Percentiles rank a stretch among this genome's conserved stretches.
phyloP scores from a whole-genome alignment of 2,888 invertebrate species.

The Apamea monoglypha region DNA sequence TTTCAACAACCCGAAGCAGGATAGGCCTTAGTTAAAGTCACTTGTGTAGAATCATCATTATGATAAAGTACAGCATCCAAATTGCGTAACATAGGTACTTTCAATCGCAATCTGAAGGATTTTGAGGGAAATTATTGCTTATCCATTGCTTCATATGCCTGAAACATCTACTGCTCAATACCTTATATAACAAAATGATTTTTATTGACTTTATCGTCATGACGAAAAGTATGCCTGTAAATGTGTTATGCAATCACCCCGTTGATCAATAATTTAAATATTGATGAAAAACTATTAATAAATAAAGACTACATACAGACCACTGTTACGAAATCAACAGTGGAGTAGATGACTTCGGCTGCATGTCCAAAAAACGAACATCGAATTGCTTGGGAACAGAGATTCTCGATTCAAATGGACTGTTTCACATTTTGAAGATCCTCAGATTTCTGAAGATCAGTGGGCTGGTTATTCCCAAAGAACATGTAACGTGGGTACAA shows the following conservation, averaged over 20 bases:
- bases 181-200: background rate
- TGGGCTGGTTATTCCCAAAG: background rate
- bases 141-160: background rate
- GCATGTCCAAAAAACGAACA: too few species aligned
- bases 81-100: background rate
- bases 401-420: background rate
- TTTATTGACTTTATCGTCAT: background rate
- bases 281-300: background rate
- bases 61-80: background rate
- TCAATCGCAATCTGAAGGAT: background rate
- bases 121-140: too few species aligned
- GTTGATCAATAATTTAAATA: background rate
- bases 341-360: background rate
- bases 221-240: background rate
- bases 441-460: background rate
- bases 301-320: background rate
- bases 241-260: background rate
- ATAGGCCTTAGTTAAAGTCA: background rate
- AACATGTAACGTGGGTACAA: background rate
- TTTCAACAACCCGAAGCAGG: too few species aligned
- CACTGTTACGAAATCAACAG: background rate
- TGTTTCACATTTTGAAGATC: background rate
- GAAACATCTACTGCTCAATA: background rate
- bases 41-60: background rate
- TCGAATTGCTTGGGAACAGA: background rate